phyloP scores from a whole-genome alignment of 2,888 invertebrate genomes.

The Oxyteleia sp. region DNA sequence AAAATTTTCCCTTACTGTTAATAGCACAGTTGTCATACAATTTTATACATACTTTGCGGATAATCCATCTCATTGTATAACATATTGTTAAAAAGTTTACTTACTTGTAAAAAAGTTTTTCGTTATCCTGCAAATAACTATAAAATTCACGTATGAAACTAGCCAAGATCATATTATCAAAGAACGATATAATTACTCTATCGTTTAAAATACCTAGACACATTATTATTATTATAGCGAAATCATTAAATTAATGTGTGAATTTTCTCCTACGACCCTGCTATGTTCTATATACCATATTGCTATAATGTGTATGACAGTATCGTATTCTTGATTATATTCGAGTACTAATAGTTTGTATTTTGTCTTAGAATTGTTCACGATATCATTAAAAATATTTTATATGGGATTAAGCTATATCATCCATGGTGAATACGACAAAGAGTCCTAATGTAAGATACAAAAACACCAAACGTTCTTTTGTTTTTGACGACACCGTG shows the following conservation, averaged over 20 bases:
- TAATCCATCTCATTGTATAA: too few species aligned
- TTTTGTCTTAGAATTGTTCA: slow-evolving; percentile 23
- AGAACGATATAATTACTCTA: too few species aligned
- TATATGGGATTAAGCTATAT: slow-evolving; percentile 44
- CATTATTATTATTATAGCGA: neutral
- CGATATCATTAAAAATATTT: slow-evolving; percentile 49
- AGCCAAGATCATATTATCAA: too few species aligned
- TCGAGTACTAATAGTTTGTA: slow-evolving; percentile 37
- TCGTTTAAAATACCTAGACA: too few species aligned
- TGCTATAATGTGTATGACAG: slow-evolving; percentile 70
- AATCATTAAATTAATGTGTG: slow-evolving; percentile 21
- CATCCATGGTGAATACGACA: slow-evolving; percentile 43
- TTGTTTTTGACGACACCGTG: slow-evolving; percentile 44
- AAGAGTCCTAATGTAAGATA: slow-evolving; percentile 53
- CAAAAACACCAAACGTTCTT: slow-evolving; percentile 48
- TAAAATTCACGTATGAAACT: too few species aligned
- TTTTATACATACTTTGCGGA: neutral
- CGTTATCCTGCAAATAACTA: too few species aligned
- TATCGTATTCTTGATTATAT: slow-evolving; percentile 45
- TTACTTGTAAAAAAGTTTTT: too few species aligned
- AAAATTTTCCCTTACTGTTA: slow-evolving; percentile 22
- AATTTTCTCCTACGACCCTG: slow-evolving; percentile 58
- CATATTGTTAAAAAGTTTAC: too few species aligned
- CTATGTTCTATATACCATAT: slow-evolving; percentile 73
- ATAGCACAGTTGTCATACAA: slow-evolving; percentile 15